Evolutionary conservation across 2,888 invertebrate genomes (phyloP), one percentile per base, ranked within the genome.

Genomic region (Criorhina ranunculi): DNA sequence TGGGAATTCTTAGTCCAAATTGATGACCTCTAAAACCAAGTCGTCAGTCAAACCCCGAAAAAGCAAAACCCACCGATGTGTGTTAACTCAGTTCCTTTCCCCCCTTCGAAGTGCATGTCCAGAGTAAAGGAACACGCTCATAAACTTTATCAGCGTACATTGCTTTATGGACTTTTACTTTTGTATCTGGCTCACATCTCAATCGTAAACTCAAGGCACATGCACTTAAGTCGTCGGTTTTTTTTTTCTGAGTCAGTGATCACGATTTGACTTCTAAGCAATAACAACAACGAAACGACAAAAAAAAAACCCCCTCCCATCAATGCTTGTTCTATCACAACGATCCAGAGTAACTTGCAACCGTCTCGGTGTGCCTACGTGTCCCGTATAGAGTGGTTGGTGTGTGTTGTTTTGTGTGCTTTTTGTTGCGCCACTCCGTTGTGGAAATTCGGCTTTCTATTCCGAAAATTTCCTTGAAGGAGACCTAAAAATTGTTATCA

Each of bases 401-500:
- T 35, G 24, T 24, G 24, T 24, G 24, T n/a, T n/a, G n/a, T n/a
- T n/a, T n/a, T 19, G 19, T 17, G 9, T 46, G 11, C 17, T 35
- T 57, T 17, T 31, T 62, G 42, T 35, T 59, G 12, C 31, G 24
- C 24, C 4, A 11, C 24, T 19, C 37, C n/a, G n/a, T 46, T 49
- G 49, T 49, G 17, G 5, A 33, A 17, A 57, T 11, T 53, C 53
- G 46, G 79, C 83, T 83, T 83, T 83, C 83, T 83, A 79, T 81
- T 81, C 69, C 55, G 53, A 12, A 67, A 53, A 70, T 44, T 77
- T 81, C 76, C 60, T 55, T 60, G 78, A 72, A 73, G 72, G 79
- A 79, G 79, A 79, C 83, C 83, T 79, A 79, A 83, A 83, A 79
- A 83, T 79, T 79, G 79, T 79, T 83, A 83, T 83, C 83, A 83